These are phyloP conservation scores for Nymphalis io DNA, from an alignment of 1,140 invertebrate species.

Conservation along the genomic window DNA sequence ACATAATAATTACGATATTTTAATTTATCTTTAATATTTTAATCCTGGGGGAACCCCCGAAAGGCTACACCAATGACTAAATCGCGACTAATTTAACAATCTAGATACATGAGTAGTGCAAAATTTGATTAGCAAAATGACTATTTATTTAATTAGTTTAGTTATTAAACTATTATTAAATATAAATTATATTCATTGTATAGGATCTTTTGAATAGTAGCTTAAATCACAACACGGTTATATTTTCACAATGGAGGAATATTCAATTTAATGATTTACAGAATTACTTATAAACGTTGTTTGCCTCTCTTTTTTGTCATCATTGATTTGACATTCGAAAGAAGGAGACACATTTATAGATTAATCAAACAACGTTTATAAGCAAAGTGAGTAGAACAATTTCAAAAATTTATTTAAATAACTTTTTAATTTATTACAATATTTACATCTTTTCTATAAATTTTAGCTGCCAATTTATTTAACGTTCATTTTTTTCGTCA, in stretches of 20 bases:
- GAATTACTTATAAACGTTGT: too few species aligned
- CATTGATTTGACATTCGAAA: too few species aligned
- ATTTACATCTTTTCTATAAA: neutral
- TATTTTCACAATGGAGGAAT: neutral
- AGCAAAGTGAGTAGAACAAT: neutral
- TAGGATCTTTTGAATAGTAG: neutral
- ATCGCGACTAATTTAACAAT: neutral
- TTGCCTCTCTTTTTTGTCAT: too few species aligned
- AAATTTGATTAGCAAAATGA: slow-evolving; percentile 1
- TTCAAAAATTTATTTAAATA: neutral
- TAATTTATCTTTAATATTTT: too few species aligned
- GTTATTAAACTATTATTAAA: slow-evolving; percentile 1
- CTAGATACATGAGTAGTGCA: slow-evolving; percentile 5
- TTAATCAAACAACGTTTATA: neutral
- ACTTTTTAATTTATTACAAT: neutral
- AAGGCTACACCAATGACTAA: neutral
- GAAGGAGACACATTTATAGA: too few species aligned
- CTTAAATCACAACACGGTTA: slow-evolving; percentile 8
- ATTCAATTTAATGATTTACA: neutral
- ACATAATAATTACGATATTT: too few species aligned
- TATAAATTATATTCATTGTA: too few species aligned
- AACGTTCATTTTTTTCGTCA: neutral
- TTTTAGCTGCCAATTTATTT: slow-evolving; percentile 3
- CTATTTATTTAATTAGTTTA: slow-evolving; percentile 1
- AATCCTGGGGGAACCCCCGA: too few species aligned